Evolutionary conservation across 2,113 vertebrate genomes (phyloP), one percentile per base, ranked within the genome.

Genomic region (Diphyllodes magnificus): DNA sequence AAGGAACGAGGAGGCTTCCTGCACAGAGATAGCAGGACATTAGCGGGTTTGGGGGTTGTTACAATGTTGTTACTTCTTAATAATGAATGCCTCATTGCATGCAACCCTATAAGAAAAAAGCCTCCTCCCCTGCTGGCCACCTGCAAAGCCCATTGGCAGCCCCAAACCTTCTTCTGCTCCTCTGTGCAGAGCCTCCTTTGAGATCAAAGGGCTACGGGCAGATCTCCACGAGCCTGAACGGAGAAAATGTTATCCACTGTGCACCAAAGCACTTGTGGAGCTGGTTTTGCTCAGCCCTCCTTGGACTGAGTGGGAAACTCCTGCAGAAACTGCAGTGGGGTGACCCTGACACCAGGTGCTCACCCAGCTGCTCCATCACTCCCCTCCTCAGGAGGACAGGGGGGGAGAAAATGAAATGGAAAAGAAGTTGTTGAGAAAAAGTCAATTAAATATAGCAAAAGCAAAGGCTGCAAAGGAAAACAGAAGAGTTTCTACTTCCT

Each of bases 191-290:
- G 25, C 23, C 30, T 71, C 28, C 42, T 53, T 59, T 0, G 7
- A 21, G 28, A 18, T n/a, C 0, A 3, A 23, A 20, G 30, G 13
- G 28, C 28, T 68, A 30, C 51, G 82, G 42, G 31, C 39, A 50
- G 37, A 19, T 78, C 15, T 75, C n/a, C 40, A 4, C 0, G 6
- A 86, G 18, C 31, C 24, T 49, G 16, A 40, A 44, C 0, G 0
- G 22, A 70, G 60, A 53, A 39, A 35, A 54, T 13, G 7, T 61
- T 85, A 35, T 5, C n/a, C 4, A 5, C 1, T 2, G 0, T 40
- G 13, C 51, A 35, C 31, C 42, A 69, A 47, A 84, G 9, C 25
- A 21, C 25, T 44, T 37, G 9, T 1, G 3, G 5, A 78, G 25
- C 28, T 80, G 79, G 5, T 35, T 85, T 76, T 64, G 42, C n/a